Conservation (phyloP, 2,888 invertebrate species). For the Brenthis daphne region DNA sequence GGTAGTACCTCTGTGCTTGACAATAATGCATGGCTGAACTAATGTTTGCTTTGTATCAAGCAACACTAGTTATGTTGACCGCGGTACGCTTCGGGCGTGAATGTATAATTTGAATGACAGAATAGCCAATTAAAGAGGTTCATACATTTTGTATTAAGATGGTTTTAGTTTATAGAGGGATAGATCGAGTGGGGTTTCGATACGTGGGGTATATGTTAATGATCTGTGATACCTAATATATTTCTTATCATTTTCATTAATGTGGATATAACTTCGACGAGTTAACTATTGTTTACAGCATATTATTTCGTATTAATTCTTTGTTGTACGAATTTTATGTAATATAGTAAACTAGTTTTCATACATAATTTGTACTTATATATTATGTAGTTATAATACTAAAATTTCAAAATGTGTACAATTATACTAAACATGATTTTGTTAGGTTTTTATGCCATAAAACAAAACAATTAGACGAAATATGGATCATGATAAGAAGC, state of each 20-base stretch:
- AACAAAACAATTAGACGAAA: background rate
- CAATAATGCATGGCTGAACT: slow-evolving; percentile 81
- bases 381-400: too few species aligned
- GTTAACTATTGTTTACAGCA: too few species aligned
- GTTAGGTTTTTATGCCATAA: too few species aligned
- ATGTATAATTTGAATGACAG: slow-evolving; percentile 75
- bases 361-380: too few species aligned
- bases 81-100: slow-evolving; percentile 73
- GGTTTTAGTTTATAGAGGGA: slow-evolving; percentile 27
- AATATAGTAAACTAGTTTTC: too few species aligned
- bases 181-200: slow-evolving; percentile 1
- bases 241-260: too few species aligned
- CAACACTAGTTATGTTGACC: slow-evolving; percentile 74
- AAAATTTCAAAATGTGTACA: too few species aligned
- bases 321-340: too few species aligned
- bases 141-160: slow-evolving; percentile 73
- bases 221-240: too few species aligned
- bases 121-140: slow-evolving; percentile 76
- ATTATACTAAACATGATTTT: too few species aligned
- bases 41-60: slow-evolving; percentile 80
- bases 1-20: slow-evolving; percentile 70
- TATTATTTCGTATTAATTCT: too few species aligned
- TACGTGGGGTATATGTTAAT: background rate
- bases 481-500: slow-evolving; percentile 36
- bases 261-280: too few species aligned